Evolutionary conservation across 1,140 invertebrate genomes (phyloP), one percentile per base, ranked within the genome.

Genomic region (Phenacoccus solenopsis): DNA sequence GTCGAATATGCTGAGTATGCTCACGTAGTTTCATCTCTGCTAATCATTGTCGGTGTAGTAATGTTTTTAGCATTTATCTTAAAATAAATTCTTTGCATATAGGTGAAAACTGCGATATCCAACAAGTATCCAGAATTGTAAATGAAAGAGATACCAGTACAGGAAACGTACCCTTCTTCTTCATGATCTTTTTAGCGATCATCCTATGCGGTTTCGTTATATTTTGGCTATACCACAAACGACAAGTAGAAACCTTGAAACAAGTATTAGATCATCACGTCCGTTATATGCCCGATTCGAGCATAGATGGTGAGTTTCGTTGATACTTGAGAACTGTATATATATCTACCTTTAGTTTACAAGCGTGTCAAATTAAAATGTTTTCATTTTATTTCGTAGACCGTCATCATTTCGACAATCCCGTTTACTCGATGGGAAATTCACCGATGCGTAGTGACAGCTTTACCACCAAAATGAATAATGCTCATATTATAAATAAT

Each of bases 371-470:
- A n/a, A n/a, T n/a, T n/a, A n/a, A n/a, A n/a, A n/a, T n/a, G n/a
- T n/a, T n/a, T n/a, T n/a, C 30, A 7, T 32, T 32, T 72, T 28
- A 28, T 1, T 70, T 67, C 27, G 70, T 77, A 89, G 90, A 93
- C 77, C 87, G 87, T 73, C 90, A 91, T 77, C 92, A 95, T 79
- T 94, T 95, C 79, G 93, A 94, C 78, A 95, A 95, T 83, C 92
- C 92, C 0, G 90, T 93, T 1, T 95, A 94, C 78, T 88, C 90
- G 0, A 90, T 79, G 0, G 82, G 82, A 69, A 84, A 84, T 73
- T 12, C 56, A 28, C 20, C 70, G 38, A n/a, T 25, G 24, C 24
- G 69, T 32, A 68, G 82, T 84, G 0, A 80, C 83, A n/a, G 84
- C 84, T 0, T 76, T 87, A 57, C 75, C 83, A 9, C 84, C 84